Evolutionary conservation across 2,888 invertebrate species (phyloP), one percentile per base, ranked within the genome.

Genomic region (Deilephila elpenor): DNA sequence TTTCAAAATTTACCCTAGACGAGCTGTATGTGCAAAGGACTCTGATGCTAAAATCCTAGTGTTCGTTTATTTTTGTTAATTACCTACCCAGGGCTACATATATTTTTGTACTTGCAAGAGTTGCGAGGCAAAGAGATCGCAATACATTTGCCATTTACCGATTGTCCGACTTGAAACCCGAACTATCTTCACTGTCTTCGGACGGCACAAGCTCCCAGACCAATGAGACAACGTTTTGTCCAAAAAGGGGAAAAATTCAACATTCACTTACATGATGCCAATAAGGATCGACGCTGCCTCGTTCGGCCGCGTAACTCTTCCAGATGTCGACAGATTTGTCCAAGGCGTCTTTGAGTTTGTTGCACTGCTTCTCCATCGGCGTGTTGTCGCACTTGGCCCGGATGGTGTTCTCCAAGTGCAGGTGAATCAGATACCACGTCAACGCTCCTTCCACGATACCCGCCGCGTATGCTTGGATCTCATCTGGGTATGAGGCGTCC

Each of bases 401-500:
- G 75, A 94, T 94, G 34, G 96, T 97, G 86, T 98, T 98, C 83
- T 96, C 94, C 95, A 98, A 97, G 85, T 97, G 97, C 83, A 96
- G 96, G 87, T 97, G 96, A 79, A 98, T 97, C 74, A 97, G 94
- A 76, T 96, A 96, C 96, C 97, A 97, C 14, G 98, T 98, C 5
- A 98, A 89, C 32, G 96, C 96, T 0, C 98, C 98, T 89, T 98
- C 98, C 0, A 97, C 95, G 61, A 97, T 95, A 6, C 98, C 98
- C 2, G 98, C 98, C 1, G 97, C 97, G 88, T 97, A 98, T 0
- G 98, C 98, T 92, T 98, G 98, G 62, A 97, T 95, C 81, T 96
- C 96, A 87, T 98, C 98, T 0, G 96, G 96, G 88, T 96, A 97
- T 5, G 95, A 94, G 34, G 95, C 93, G 79, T 97, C 96, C 0